Evolutionary conservation across 2,113 vertebrate genomes (phyloP), one percentile per base, ranked within the genome.

Genomic region (Nansenia antarctica): DNA sequence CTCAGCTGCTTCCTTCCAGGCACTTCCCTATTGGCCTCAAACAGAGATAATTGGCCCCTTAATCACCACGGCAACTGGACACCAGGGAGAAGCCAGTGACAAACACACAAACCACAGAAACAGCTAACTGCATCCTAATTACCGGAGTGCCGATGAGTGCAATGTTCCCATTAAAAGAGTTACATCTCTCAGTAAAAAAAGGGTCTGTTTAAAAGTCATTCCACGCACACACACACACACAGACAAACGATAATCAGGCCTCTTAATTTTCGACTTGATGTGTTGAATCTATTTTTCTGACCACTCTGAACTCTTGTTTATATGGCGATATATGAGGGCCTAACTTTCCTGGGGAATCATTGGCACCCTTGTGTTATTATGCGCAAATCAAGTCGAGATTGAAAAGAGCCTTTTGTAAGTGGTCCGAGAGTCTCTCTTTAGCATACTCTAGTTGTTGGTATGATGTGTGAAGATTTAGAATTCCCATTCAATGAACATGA

Each of bases 271-370:
- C 47, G 30, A 55, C 31, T 54, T 42, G 37, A 31, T 70, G 67
- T 45, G 29, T 79, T 73, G 69, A 42, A 59, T 70, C 15, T 54
- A 22, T 45, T 60, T n/a, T 71, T 71, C 31, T 61, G 14, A 39
- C 11, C 34, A 53, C 59, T 62, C 18, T 65, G 15, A 52, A 72
- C 64, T 73, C 29, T 71, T 76, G 73, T 79, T 82, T 64, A 76
- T 73, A 83, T 35, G 42, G 58, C 29, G 58, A 49, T 24, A 12
- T 18, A 30, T 14, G 9, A 12, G 12, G n/a, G 39, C n/a, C 39
- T 22, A 69, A 59, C 35, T 26, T 49, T 37, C 30, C 49, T 32
- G 12, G 31, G 49, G 34, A 55, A 32, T 35, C 24, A 35, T 45
- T 30, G 9, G 45, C 55, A 67, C 69, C 69, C 29, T 68, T 53